Base-by-base conservation (phyloP, 2,888 invertebrate species). In the Copidosoma aretas region DNA sequence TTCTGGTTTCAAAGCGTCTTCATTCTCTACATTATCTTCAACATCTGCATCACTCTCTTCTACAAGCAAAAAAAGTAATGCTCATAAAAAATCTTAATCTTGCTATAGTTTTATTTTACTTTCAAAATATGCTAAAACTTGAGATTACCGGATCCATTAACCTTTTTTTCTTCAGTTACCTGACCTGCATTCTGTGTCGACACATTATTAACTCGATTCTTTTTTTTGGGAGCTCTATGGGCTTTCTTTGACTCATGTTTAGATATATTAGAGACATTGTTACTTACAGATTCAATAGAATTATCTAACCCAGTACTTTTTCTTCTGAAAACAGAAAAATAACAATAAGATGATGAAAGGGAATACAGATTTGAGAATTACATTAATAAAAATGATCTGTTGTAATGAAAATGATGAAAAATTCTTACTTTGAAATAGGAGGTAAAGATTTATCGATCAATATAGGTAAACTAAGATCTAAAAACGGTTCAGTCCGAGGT, bases 391-490 rank as follows among this genome's bases (percentile, higher is more conserved):
- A 22, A 46, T 32, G 19, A 60, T 46, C 17, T 32, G 32, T 46
- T 46, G 2, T 46, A 12, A 46, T 15, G 14, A 46, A 46, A n/a
- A n/a, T n/a, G n/a, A n/a, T n/a, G n/a, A n/a, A n/a, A n/a, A 46
- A 46, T 14, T 56, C 73, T 77, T 75, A 81, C 82, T 79, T 81
- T 5, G 90, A 84, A 0, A 88, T 85, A 0, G 92, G 91, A 1
- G 91, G 91, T 75, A 91, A 89, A 14, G 91, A 91, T 64, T 92
- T 90, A 74, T 91, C 91, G 2, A 89, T 88, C 59, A 90, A 90
- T 22, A 98, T 92, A 0, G 98, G 97, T 71, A 99, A 87, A 70
- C 97, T 97, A 74, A 99, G 88, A 84, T 99, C 98, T 64, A 98
- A 87, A 84, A 99, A 98, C 78, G 93, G 92, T 84, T 98, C 98